Conservation (phyloP, 2,797 vertebrate genomes). For the Galagoides demidoff region DNA sequence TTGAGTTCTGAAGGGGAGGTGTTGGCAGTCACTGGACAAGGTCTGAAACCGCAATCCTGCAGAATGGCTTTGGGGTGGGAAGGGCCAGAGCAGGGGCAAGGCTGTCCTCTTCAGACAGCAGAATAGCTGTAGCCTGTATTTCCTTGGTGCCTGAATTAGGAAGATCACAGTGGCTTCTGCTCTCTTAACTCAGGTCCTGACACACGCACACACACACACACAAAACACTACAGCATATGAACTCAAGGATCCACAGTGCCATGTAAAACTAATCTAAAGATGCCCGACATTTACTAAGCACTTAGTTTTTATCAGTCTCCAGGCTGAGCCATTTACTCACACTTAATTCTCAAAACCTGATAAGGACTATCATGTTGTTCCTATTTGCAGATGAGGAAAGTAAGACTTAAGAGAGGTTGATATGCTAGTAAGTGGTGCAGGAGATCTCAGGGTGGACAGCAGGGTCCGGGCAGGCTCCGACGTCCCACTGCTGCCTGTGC, state of each 20-base stretch:
- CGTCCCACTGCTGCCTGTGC: rapidly evolving
- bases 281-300: background rate
- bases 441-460: too few species aligned
- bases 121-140: background rate
- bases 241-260: background rate
- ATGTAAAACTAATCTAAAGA: background rate
- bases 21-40: slow-evolving; percentile 21
- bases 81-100: background rate
- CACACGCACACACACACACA: background rate
- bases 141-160: background rate
- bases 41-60: slow-evolving; percentile 55
- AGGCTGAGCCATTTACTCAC: background rate
- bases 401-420: background rate
- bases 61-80: background rate
- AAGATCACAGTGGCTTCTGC: background rate
- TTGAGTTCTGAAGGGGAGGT: background rate
- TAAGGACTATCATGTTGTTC: background rate
- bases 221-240: background rate
- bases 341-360: background rate
- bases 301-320: background rate
- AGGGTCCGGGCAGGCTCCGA: too few species aligned
- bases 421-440: background rate
- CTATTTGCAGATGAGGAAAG: background rate
- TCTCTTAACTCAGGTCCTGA: background rate
- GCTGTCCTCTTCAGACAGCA: background rate